Base-by-base conservation (phyloP, 1,140 invertebrate genomes). In the Andrena cerasifolii region DNA sequence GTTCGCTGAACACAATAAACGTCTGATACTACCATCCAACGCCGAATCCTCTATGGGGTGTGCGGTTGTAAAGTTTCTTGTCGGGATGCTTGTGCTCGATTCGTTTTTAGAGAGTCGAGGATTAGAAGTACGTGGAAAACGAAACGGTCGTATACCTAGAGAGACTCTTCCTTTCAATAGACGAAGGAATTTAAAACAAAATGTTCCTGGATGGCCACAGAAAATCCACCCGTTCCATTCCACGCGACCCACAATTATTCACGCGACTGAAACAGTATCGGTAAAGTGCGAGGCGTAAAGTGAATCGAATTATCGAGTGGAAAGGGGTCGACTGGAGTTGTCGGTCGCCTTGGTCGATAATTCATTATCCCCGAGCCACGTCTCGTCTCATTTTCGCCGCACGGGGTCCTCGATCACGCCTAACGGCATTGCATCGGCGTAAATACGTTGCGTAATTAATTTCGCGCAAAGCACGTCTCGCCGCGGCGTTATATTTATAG, bases 381-480 rank as follows among this genome's bases (percentile, higher is more conserved):
- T 71, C 82, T 84, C 82, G 83, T 80, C 78, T 85, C 78, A 85
- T 85, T 85, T 85, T 85, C 83, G 82, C 82, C 24, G 58, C 78
- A 85, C 83, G 83, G 83, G 82, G 82, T 85, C 78, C 82, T 84
- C 82, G 82, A 85, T 85, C 82, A 84, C 83, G 73, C 82, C 82
- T 85, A 85, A 85, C 83, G 83, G 83, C 83, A 85, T 43, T 68
- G 73, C 78, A 85, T 85, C 83, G 82, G 82, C 78, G 78, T 84
- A 85, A 85, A 85, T 85, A 84, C 82, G 83, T 85, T 85, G 80
- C 73, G 82, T 85, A 85, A 85, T 85, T 85, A 85, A 85, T 85
- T 85, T 84, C 74, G 79, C 82, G 83, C 82, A 81, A 84, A 80
- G 43, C 78, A 76, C 68, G 74, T 72, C 51, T 54, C 68, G 73